Conservation (phyloP, 1,140 invertebrate genomes). For the Araneus ventricosus region DNA sequence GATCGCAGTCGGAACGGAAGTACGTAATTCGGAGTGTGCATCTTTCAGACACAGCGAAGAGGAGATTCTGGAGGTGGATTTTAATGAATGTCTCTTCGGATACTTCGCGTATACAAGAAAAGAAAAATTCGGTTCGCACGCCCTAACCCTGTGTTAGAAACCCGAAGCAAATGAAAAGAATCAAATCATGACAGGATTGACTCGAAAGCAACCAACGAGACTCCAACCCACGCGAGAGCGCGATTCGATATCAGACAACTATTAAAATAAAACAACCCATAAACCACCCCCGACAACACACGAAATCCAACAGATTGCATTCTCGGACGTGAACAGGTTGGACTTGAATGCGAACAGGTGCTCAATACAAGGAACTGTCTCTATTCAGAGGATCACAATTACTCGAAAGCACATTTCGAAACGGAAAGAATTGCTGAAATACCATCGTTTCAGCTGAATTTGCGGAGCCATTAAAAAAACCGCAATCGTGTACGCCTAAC, state of each 20-base stretch:
- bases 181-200: too few species aligned
- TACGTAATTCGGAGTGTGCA: too few species aligned
- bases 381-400: not conserved
- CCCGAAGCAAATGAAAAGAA: too few species aligned
- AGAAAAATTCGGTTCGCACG: too few species aligned
- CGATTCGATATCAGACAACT: not conserved
- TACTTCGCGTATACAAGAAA: too few species aligned
- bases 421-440: not conserved
- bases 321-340: not conserved
- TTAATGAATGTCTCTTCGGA: too few species aligned
- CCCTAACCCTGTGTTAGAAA: too few species aligned
- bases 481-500: not conserved
- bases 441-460: not conserved
- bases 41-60: too few species aligned
- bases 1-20: too few species aligned
- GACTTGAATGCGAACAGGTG: slow-evolving; percentile 1
- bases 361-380: not conserved
- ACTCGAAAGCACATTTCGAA: not conserved
- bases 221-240: not conserved
- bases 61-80: too few species aligned
- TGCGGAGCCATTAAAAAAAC: not conserved
- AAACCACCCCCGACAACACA: slow-evolving; percentile 6
- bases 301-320: not conserved
- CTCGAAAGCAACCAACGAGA: too few species aligned
- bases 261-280: not conserved